A percentile compares a stretch with the other conserved stretches of the same genome.
Conservation (phyloP, 2,888 invertebrate species). For the Branchipolynoe longqiensis region DNA sequence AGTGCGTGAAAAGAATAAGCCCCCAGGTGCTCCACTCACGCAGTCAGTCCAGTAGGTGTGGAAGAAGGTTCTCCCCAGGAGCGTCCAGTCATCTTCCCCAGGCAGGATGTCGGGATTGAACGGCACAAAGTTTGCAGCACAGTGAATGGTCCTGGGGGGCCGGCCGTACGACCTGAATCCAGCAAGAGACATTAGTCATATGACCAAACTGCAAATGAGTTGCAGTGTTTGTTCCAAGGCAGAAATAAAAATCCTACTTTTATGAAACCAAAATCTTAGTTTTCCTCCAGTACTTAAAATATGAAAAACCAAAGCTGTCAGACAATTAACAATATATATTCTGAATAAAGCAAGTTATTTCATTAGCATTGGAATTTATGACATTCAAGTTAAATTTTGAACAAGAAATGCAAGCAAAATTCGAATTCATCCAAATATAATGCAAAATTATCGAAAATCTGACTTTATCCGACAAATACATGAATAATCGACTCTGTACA, state of each 20-base stretch:
- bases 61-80: constrained; percentile 93
- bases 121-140: constrained; percentile 90
- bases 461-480: too few species aligned
- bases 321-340: not conserved
- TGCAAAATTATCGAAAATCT: too few species aligned
- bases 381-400: too few species aligned
- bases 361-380: too few species aligned
- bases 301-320: not conserved
- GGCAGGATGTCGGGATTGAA: constrained; percentile 89
- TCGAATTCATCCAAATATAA: too few species aligned
- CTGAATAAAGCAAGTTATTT: too few species aligned
- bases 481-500: too few species aligned
- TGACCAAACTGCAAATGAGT: not conserved
- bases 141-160: constrained; percentile 89
- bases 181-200: not conserved
- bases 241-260: too few species aligned
- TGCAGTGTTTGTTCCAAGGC: not conserved
- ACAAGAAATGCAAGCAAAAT: too few species aligned
- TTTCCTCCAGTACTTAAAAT: not conserved
- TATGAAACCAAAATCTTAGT: too few species aligned
- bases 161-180: constrained; percentile 88
- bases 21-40: too few species aligned
- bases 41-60: constrained; percentile 98
- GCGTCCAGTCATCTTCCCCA: constrained; percentile 87
- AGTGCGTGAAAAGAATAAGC: too few species aligned